Evolutionary conservation across 2,888 invertebrate species (phyloP).

Genomic region (Perdita meconis): DNA sequence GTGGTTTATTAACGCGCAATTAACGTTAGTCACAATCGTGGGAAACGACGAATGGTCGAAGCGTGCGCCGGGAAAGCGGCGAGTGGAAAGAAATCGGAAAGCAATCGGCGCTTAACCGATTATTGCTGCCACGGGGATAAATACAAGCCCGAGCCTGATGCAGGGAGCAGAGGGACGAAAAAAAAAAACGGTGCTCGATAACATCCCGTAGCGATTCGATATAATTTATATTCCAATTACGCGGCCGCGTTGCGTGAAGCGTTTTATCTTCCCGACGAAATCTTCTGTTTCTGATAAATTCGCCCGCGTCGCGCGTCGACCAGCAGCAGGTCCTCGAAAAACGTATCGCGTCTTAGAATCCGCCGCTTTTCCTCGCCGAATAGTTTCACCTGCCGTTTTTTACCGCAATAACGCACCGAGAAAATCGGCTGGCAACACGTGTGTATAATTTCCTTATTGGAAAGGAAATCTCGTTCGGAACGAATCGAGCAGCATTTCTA

Average conservation of each 20-base stretch:
- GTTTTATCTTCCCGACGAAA: slow-evolving; percentile 1
- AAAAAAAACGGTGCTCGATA: slow-evolving; percentile 40
- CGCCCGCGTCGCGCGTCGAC: background rate
- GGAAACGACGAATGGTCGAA: slow-evolving; percentile 54
- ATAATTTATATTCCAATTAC: slow-evolving; percentile 55
- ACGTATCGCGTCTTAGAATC: slow-evolving; percentile 8
- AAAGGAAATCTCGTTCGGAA: slow-evolving; percentile 30
- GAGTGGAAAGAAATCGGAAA: slow-evolving; percentile 46
- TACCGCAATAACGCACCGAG: background rate
- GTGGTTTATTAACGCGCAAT: slow-evolving; percentile 66
- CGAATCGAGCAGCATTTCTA: background rate
- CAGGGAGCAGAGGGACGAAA: slow-evolving; percentile 19
- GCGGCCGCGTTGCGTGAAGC: background rate
- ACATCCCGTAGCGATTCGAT: slow-evolving; percentile 28
- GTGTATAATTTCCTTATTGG: slow-evolving; percentile 20
- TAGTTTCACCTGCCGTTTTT: slow-evolving; percentile 16
- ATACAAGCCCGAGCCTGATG: slow-evolving; percentile 24
- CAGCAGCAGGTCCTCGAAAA: background rate
- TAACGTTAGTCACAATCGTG: slow-evolving; percentile 60
- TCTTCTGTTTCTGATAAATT: slow-evolving; percentile 46
- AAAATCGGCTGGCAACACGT: slow-evolving; percentile 23
- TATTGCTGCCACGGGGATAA: slow-evolving; percentile 27
- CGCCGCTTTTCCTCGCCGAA: slow-evolving; percentile 1
- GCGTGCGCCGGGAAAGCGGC: slow-evolving; percentile 55
- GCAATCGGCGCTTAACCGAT: slow-evolving; percentile 35